Conservation (phyloP, 2,797 vertebrate species). For the Melanotaenia maccullochi region DNA sequence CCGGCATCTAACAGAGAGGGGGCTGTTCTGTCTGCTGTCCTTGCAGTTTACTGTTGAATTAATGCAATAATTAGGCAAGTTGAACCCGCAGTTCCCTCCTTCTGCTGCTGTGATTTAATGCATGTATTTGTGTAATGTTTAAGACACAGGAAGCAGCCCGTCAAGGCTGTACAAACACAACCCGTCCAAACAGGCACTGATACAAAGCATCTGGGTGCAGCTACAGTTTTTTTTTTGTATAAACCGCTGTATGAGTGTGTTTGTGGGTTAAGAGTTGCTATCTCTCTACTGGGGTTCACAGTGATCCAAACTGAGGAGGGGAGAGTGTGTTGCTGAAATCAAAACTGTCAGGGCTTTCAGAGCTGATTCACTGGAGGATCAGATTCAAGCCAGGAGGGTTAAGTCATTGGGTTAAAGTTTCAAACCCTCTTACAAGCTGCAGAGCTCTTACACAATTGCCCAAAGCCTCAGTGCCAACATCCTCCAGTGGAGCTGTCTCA, state of each 20-base stretch:
- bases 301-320: slow-evolving; percentile 25
- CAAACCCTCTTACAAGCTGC: slow-evolving; percentile 63
- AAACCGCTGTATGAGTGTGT: slow-evolving; percentile 28
- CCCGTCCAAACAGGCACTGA: slow-evolving; percentile 70
- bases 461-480: slow-evolving; percentile 37
- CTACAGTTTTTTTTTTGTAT: slow-evolving; percentile 54
- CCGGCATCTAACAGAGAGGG: slow-evolving; percentile 44
- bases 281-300: slow-evolving; percentile 21
- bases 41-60: slow-evolving; percentile 16
- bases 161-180: slow-evolving; percentile 75
- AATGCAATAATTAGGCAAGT: slow-evolving; percentile 1
- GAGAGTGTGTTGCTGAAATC: slow-evolving; percentile 58
- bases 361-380: slow-evolving; percentile 75
- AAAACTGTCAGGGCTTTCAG: slow-evolving; percentile 54
- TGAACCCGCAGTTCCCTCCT: slow-evolving; percentile 7
- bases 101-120: neutral
- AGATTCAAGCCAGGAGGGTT: slow-evolving; percentile 72
- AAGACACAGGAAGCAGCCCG: slow-evolving; percentile 75
- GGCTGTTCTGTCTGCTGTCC: slow-evolving; percentile 42
- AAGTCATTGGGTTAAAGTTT: slow-evolving; percentile 79
- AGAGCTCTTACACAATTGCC: slow-evolving; percentile 60
- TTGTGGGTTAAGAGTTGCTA: slow-evolving; percentile 27
- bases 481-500: slow-evolving; percentile 17
- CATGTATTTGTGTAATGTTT: slow-evolving; percentile 49
- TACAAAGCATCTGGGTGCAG: slow-evolving; percentile 77